Evolutionary conservation across 2,113 vertebrate species (phyloP).

Genomic region (Castor canadensis): DNA sequence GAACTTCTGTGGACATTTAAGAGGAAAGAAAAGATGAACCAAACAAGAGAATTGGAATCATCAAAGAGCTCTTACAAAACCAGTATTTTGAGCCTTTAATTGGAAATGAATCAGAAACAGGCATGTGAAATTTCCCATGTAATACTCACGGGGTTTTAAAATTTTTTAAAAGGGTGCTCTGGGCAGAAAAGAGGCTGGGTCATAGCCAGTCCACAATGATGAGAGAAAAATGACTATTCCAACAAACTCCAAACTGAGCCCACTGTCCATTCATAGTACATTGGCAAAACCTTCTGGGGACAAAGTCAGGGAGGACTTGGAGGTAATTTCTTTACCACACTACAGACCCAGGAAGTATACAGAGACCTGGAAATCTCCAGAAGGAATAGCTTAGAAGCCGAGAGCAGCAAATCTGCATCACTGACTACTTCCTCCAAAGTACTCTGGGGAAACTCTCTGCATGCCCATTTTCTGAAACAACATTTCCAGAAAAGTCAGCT

Average conservation of each 20-base stretch:
- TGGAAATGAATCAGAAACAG: slow-evolving; percentile 80
- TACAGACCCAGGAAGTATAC: neutral
- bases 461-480: neutral
- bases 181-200: slow-evolving; percentile 46
- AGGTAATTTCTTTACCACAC: neutral
- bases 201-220: slow-evolving; percentile 31
- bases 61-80: slow-evolving; percentile 78
- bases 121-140: slow-evolving; percentile 78
- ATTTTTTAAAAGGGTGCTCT: slow-evolving; percentile 27
- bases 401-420: neutral
- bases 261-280: neutral
- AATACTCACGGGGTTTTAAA: slow-evolving; percentile 61
- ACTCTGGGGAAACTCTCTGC: neutral
- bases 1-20: slow-evolving; percentile 65
- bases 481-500: neutral
- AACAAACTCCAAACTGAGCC: neutral
- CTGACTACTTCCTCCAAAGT: neutral
- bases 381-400: neutral
- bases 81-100: slow-evolving; percentile 77
- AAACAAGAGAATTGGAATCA: slow-evolving; percentile 64
- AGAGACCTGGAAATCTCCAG: neutral
- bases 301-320: neutral
- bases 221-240: slow-evolving; percentile 28
- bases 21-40: slow-evolving; percentile 54
- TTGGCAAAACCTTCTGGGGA: neutral